Evolutionary conservation across 2,113 vertebrate species (phyloP).

Genomic region (Clinocottus analis): DNA sequence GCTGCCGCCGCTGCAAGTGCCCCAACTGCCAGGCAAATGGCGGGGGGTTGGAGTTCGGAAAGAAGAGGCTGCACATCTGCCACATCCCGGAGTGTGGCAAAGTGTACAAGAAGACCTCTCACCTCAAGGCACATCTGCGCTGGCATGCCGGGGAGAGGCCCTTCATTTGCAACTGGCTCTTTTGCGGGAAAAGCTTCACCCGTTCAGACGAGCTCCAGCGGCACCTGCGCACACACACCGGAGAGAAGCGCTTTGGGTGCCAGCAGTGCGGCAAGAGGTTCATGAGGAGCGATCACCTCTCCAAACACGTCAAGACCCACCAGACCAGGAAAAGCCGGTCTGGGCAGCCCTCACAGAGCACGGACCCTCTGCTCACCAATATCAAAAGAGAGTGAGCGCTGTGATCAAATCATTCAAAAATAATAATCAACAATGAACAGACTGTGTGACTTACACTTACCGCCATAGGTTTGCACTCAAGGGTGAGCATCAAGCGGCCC

Average conservation of each 20-base stretch:
- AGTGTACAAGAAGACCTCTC: slow-evolving; percentile 91
- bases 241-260: slow-evolving; percentile 89
- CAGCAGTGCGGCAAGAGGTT: slow-evolving; percentile 89
- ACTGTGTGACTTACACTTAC: slow-evolving; percentile 55
- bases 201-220: slow-evolving; percentile 90
- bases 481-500: slow-evolving; percentile 50
- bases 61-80: slow-evolving; percentile 89
- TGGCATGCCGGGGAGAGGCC: slow-evolving; percentile 90
- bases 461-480: slow-evolving; percentile 73
- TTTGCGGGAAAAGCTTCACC: slow-evolving; percentile 91
- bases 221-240: slow-evolving; percentile 90
- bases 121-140: slow-evolving; percentile 90
- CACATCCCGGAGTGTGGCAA: slow-evolving; percentile 90
- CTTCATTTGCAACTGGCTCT: slow-evolving; percentile 91
- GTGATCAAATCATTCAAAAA: not conserved
- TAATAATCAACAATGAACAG: slow-evolving; percentile 24
- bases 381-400: slow-evolving; percentile 85
- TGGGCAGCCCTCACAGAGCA: slow-evolving; percentile 66
- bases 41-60: slow-evolving; percentile 82
- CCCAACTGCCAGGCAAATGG: slow-evolving; percentile 87
- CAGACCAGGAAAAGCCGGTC: slow-evolving; percentile 84
- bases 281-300: slow-evolving; percentile 90
- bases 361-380: slow-evolving; percentile 76
- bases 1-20: slow-evolving; percentile 88
- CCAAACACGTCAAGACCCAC: slow-evolving; percentile 90